Percentiles rank a stretch among this genome's conserved stretches.
Conservation (phyloP, 2,113 vertebrate species). For the Scomber japonicus region DNA sequence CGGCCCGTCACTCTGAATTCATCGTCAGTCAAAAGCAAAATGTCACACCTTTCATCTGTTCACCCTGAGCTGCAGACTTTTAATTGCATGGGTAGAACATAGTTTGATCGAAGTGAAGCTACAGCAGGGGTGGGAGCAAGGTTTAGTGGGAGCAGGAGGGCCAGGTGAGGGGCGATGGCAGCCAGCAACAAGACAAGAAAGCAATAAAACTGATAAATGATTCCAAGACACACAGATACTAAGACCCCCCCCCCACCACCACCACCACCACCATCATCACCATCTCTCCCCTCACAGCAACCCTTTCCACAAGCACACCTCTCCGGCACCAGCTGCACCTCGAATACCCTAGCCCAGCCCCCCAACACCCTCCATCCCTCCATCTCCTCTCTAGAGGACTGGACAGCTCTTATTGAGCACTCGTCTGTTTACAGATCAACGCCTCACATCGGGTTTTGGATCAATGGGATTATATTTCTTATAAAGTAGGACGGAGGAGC, state of each 20-base stretch:
- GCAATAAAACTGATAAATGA: slow-evolving; percentile 86
- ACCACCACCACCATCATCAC: neutral
- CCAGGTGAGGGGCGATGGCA: slow-evolving; percentile 61
- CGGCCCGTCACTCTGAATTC: slow-evolving; percentile 70
- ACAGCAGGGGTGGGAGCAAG: slow-evolving; percentile 20
- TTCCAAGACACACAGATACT: slow-evolving; percentile 68
- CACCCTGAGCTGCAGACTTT: slow-evolving; percentile 60
- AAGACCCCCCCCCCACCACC: slow-evolving; percentile 20
- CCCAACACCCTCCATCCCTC: slow-evolving; percentile 44
- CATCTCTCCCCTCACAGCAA: slow-evolving; percentile 39
- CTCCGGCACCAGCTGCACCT: slow-evolving; percentile 32
- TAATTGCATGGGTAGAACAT: slow-evolving; percentile 74
- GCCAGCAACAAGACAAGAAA: slow-evolving; percentile 77
- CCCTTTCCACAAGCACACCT: slow-evolving; percentile 27
- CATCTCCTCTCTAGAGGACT: slow-evolving; percentile 57
- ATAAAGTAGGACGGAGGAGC: slow-evolving; percentile 67
- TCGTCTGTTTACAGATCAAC: slow-evolving; percentile 81
- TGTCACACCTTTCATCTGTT: slow-evolving; percentile 78
- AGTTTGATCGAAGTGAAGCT: slow-evolving; percentile 50
- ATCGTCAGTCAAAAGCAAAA: slow-evolving; percentile 76
- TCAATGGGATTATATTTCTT: slow-evolving; percentile 85
- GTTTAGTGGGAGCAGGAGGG: slow-evolving; percentile 24
- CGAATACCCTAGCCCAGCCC: slow-evolving; percentile 5
- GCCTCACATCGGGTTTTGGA: slow-evolving; percentile 81
- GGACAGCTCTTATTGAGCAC: slow-evolving; percentile 77